These are phyloP conservation scores for Falco punctatus DNA, from an alignment of 2,113 vertebrate genomes.

Conservation along the genomic window DNA sequence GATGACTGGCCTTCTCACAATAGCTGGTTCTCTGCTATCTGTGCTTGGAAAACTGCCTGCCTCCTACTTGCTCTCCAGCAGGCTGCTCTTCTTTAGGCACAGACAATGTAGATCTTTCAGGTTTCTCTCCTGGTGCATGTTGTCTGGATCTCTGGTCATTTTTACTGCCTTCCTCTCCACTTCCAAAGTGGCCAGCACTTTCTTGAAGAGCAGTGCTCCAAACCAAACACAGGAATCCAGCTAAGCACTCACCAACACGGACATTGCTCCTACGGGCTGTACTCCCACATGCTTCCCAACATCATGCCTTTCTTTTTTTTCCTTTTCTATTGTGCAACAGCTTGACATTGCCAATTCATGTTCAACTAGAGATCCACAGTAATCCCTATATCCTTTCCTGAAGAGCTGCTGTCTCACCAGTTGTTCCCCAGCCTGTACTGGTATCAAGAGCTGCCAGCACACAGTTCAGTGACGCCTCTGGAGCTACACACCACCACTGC, in stretches of 20 bases:
- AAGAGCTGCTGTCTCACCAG: not conserved
- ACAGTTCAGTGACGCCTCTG: not conserved
- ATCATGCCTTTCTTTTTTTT: not conserved
- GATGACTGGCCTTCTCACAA: not conserved
- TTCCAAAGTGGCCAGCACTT: not conserved
- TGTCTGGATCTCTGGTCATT: not conserved
- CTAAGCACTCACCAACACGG: rapidly evolving
- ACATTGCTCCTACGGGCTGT: not conserved
- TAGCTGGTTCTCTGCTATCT: not conserved
- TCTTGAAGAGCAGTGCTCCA: not conserved
- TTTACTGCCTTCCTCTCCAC: not conserved
- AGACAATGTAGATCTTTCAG: not conserved
- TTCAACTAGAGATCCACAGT: not conserved
- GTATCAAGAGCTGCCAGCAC: not conserved
- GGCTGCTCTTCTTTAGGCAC: not conserved
- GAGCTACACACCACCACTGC: not conserved
- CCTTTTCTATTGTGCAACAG: not conserved
- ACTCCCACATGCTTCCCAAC: not conserved
- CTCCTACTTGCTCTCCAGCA: not conserved
- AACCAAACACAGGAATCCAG: not conserved
- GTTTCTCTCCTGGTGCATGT: not conserved
- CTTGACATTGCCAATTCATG: rapidly evolving
- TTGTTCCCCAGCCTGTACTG: not conserved
- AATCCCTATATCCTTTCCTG: not conserved
- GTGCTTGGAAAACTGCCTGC: not conserved